These are phyloP conservation scores for Lymantria dispar DNA, from an alignment of 2,888 invertebrate genomes.

Conservation along the genomic window DNA sequence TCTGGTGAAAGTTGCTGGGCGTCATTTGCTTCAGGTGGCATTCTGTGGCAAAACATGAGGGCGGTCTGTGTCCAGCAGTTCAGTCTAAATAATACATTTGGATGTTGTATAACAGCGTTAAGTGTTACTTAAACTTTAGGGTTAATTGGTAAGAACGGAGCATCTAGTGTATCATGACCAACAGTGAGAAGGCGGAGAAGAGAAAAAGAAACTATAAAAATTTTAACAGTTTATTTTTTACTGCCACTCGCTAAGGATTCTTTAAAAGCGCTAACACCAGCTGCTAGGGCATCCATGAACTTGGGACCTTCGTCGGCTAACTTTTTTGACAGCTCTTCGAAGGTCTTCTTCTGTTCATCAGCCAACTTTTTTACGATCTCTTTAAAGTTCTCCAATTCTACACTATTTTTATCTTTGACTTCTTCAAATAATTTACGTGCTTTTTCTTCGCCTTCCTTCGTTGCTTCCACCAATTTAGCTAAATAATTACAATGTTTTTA, in stretches of 20 bases:
- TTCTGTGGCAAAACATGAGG: no score
- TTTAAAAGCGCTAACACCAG: constrained; percentile 6
- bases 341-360: constrained; percentile 12
- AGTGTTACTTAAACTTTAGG: no score
- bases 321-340: constrained; percentile 12
- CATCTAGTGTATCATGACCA: no score
- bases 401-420: constrained; percentile 1
- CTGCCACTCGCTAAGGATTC: background rate
- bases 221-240: no score
- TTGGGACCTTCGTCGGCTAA: constrained; percentile 11
- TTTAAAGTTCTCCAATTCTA: constrained; percentile 18
- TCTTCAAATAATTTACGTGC: constrained; percentile 11
- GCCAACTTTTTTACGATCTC: constrained; percentile 13
- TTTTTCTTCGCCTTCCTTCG: constrained; percentile 17
- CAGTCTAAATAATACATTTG: no score
- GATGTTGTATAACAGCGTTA: no score
- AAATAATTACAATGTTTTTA: background rate
- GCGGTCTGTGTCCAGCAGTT: no score
- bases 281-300: constrained; percentile 12
- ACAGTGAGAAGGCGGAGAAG: no score
- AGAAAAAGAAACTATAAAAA: no score
- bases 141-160: no score
- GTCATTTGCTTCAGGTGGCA: no score
- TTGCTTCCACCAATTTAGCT: constrained; percentile 21
- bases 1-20: no score